A percentile compares a stretch with the other conserved stretches of the same genome.
phyloP scores from a whole-genome alignment of 2,888 invertebrate genomes.

The Pristionchus entomophagus region DNA sequence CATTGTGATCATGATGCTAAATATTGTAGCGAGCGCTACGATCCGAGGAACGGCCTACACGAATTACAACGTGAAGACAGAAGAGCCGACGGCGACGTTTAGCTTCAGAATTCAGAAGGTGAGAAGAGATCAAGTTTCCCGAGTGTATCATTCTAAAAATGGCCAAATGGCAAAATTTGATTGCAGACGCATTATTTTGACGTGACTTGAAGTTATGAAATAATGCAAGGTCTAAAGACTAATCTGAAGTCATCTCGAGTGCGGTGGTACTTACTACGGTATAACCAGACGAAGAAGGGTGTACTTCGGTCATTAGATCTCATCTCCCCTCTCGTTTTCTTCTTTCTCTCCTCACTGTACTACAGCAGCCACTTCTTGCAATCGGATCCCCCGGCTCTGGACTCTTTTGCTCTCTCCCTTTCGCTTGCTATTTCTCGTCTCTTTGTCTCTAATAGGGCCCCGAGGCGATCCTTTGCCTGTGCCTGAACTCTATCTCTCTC shows the following conservation, averaged over 20 bases:
- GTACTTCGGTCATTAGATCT: background rate
- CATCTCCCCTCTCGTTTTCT: conserved; percentile 19
- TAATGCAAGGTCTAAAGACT: background rate
- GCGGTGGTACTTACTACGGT: background rate
- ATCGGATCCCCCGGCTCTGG: conserved; percentile 1
- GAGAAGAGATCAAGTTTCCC: background rate
- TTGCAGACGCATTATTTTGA: no score
- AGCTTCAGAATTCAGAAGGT: conserved; percentile 41
- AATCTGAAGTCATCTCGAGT: background rate
- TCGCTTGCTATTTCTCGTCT: background rate
- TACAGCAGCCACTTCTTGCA: conserved; percentile 28
- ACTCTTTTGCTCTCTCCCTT: background rate
- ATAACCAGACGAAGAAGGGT: background rate
- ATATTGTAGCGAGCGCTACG: background rate
- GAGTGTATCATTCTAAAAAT: no score
- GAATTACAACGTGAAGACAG: background rate
- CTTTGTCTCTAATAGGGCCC: no score
- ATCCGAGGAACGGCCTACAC: conserved; percentile 6
- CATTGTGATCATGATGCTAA: no score
- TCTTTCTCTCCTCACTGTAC: conserved; percentile 20
- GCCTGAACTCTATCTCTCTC: no score
- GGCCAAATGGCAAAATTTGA: no score
- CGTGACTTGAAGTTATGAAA: background rate
- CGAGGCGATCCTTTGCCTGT: no score
- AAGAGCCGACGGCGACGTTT: conserved; percentile 41